Conservation (phyloP, 2,797 vertebrate species). For the Centropyge bicolor region DNA sequence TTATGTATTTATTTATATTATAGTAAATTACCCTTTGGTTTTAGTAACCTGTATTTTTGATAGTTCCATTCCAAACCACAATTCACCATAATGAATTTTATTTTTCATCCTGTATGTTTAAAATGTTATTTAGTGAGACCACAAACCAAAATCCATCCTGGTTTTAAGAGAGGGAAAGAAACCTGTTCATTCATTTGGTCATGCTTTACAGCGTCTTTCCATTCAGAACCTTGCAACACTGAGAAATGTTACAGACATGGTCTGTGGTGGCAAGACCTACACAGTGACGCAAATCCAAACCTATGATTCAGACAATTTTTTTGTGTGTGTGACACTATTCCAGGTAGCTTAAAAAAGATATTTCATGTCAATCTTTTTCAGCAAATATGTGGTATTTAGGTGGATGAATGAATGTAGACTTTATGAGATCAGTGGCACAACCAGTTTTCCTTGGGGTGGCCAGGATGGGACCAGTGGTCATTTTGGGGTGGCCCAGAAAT, state of each 20-base stretch:
- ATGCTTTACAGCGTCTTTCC: slow-evolving; percentile 76
- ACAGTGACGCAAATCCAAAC: slow-evolving; percentile 74
- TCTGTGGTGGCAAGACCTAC: slow-evolving; percentile 74
- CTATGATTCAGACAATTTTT: slow-evolving; percentile 49
- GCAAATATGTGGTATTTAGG: not conserved
- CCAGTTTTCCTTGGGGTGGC: no score
- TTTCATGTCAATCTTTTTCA: slow-evolving; percentile 49
- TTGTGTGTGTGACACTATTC: slow-evolving; percentile 47
- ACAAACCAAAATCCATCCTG: slow-evolving; percentile 78
- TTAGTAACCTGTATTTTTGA: slow-evolving; percentile 59
- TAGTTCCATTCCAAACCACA: slow-evolving; percentile 72
- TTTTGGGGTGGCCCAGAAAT: no score
- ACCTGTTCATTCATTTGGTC: slow-evolving; percentile 77
- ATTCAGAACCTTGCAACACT: slow-evolving; percentile 63
- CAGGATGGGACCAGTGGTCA: no score
- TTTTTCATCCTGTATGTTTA: slow-evolving; percentile 77
- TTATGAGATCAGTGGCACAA: not conserved
- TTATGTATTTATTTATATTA: slow-evolving; percentile 38
- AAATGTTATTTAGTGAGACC: slow-evolving; percentile 79
- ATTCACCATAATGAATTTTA: slow-evolving; percentile 73
- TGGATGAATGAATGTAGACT: not conserved
- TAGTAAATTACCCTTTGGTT: slow-evolving; percentile 56
- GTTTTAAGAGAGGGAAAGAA: slow-evolving; percentile 79
- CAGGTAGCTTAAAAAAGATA: slow-evolving; percentile 52
- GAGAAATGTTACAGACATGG: slow-evolving; percentile 73